Conservation (phyloP, 2,888 invertebrate genomes). For the Calliphora vomitoria region DNA sequence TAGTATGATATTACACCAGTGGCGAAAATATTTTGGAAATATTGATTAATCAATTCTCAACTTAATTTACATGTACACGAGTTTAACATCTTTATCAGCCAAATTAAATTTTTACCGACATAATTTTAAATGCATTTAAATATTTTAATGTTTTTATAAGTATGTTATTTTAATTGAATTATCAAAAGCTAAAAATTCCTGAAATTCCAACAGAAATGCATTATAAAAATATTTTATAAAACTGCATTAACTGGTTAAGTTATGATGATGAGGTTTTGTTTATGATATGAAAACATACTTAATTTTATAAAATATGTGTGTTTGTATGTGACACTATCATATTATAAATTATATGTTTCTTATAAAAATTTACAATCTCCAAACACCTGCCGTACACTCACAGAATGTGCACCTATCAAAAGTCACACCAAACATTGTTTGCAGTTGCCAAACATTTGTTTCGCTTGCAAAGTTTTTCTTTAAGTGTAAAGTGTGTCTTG, state of each 20-base stretch:
- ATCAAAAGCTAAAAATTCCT: constrained; percentile 13
- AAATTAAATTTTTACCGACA: not conserved
- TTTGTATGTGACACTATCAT: constrained; percentile 18
- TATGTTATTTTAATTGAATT: constrained; percentile 13
- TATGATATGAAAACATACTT: not conserved
- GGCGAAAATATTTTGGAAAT: not conserved
- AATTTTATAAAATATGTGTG: constrained; percentile 3
- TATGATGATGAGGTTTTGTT: not conserved
- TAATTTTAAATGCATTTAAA: not conserved
- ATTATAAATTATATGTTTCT: not conserved
- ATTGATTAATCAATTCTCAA: not conserved
- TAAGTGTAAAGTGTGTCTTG: not conserved
- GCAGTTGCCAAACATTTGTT: not conserved
- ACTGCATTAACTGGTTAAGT: constrained; percentile 29
- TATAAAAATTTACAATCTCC: not conserved
- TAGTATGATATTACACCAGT: not conserved
- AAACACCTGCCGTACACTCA: not conserved
- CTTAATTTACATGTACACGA: not conserved
- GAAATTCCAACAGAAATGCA: not conserved
- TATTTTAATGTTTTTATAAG: not conserved
- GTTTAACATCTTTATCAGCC: not conserved
- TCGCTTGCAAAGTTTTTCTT: not conserved
- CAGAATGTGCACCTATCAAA: not conserved
- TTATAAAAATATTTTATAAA: not conserved
- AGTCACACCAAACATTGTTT: not conserved